Evolutionary conservation across 2,888 invertebrate genomes (phyloP), one percentile per base, ranked within the genome.

Genomic region (Carterocephalus palaemon): DNA sequence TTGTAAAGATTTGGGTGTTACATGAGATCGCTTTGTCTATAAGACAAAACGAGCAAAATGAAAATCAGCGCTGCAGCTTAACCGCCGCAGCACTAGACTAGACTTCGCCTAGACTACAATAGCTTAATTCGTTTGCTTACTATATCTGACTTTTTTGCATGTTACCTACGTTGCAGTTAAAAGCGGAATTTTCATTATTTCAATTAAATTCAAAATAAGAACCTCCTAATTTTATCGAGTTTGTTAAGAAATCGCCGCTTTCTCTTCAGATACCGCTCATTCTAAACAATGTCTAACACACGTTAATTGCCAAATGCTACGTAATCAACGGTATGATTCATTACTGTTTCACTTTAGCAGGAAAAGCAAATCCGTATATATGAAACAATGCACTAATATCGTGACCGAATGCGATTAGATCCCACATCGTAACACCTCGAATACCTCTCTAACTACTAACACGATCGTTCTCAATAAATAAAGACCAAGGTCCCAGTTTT

Each of bases 401-500:
- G 62, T 67, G 59, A 62, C 56, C 45, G 58, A 56, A 57, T 56
- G 53, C 49, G 38, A 52, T 55, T 52, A 36, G 42, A 43, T 41
- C 22, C 70, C 59, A 55, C 56, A 61, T 54, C 53, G 49, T 61
- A 66, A 61, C 46, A 65, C 63, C 10, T 34, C 54, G 48, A 57
- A 56, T 54, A 52, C 48, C 51, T 55, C 46, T 49, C 54, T 57
- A 59, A 32, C 8, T 24, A 33, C 23, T 34, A 28, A 42, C 42
- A 36, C 29, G 34, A 29, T 43, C 42, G 42, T 28, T 34, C 63
- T 58, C 59, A 62, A 64, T 67, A 64, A 60, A 63, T 53, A 57
- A 62, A 49, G 59, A 34, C 51, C 72, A 74, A 77, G 70, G 71
- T 55, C 49, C 48, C 17, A 15, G 8, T 33, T 39, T 31, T 52